Percentiles rank a stretch among this genome's conserved stretches.
phyloP scores from a whole-genome alignment of 2,797 vertebrate species.

The Peromyscus attwateri region DNA sequence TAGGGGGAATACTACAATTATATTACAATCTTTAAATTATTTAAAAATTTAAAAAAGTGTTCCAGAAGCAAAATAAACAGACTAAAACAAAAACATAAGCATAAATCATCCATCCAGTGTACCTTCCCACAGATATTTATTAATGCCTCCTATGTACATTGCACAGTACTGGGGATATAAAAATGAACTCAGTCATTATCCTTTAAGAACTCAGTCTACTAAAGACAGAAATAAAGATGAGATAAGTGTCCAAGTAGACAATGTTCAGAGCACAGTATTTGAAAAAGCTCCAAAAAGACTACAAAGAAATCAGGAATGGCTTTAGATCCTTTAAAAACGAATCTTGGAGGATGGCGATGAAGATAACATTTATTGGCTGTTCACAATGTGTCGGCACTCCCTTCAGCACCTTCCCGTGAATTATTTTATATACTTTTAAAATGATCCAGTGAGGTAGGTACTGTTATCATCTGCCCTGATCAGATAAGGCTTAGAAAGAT shows the following conservation, averaged over 20 bases:
- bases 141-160: background rate
- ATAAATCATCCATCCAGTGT: background rate
- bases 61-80: background rate
- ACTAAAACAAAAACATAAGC: background rate
- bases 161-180: background rate
- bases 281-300: conserved; percentile 30
- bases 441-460: background rate
- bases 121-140: background rate
- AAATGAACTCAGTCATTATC: conserved; percentile 25
- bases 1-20: background rate
- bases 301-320: conserved; percentile 7
- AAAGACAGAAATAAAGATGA: conserved; percentile 49
- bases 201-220: conserved; percentile 9
- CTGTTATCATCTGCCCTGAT: conserved; percentile 3
- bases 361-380: background rate
- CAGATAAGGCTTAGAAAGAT: conserved; percentile 48
- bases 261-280: background rate
- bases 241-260: background rate
- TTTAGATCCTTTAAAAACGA: background rate
- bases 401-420: background rate
- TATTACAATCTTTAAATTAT: background rate
- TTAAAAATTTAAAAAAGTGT: background rate
- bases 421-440: conserved; percentile 42
- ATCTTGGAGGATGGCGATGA: background rate
- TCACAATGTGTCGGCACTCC: background rate